Conservation (phyloP, 1,140 invertebrate genomes). For the Oncopeltus fasciatus region DNA sequence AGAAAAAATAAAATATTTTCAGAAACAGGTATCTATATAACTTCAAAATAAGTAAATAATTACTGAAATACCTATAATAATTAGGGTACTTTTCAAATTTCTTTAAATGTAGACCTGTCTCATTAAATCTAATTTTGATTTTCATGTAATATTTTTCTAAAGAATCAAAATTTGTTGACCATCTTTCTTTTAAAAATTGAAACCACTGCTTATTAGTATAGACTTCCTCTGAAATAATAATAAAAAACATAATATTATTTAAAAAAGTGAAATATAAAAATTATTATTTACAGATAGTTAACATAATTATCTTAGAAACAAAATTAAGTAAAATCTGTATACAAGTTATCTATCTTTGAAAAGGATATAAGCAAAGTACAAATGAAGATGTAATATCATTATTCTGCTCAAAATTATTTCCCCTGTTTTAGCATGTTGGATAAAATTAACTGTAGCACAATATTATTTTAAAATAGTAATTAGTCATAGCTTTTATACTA, state of each 20-base stretch:
- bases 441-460: too few relatives aligned
- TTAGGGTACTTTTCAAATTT: constrained; percentile 84
- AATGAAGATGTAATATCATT: too few relatives aligned
- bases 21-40: constrained; percentile 10
- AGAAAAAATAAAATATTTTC: constrained; percentile 1
- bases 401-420: too few relatives aligned
- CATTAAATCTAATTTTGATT: constrained; percentile 79
- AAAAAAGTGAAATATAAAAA: neutral
- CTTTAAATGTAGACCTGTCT: constrained; percentile 62
- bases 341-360: too few relatives aligned
- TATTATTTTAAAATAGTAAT: too few relatives aligned
- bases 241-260: constrained; percentile 8
- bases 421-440: too few relatives aligned
- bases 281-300: too few relatives aligned
- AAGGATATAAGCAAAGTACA: too few relatives aligned
- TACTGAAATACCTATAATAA: constrained; percentile 47
- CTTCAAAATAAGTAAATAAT: neutral
- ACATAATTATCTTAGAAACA: too few relatives aligned
- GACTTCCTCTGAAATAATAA: constrained; percentile 40
- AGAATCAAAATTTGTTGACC: constrained; percentile 84
- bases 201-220: constrained; percentile 80
- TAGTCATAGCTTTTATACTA: too few relatives aligned
- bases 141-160: constrained; percentile 86
- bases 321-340: too few relatives aligned
- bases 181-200: constrained; percentile 74